Evolutionary conservation across 2,113 vertebrate species (phyloP).

Genomic region (Piaya cayana): DNA sequence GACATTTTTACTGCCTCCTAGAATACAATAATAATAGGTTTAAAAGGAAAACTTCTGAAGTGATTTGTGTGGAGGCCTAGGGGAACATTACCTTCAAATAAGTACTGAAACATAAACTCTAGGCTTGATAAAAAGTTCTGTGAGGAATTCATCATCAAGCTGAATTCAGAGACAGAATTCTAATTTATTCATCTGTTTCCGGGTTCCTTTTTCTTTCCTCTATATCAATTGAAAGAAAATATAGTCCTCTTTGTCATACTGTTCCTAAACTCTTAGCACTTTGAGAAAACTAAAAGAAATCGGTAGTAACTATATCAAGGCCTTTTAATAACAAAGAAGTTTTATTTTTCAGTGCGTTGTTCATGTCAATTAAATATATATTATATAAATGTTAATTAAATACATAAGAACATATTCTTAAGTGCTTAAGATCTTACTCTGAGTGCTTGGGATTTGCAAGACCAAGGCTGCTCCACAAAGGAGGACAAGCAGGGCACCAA

Average conservation of each 20-base stretch:
- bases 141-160: neutral
- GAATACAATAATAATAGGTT: conserved; percentile 9
- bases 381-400: neutral
- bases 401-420: neutral
- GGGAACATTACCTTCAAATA: neutral
- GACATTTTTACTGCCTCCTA: neutral
- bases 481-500: accelerated
- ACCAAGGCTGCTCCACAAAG: neutral
- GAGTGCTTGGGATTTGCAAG: neutral
- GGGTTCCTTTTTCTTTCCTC: neutral
- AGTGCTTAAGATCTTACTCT: neutral
- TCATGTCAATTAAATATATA: neutral
- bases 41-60: neutral
- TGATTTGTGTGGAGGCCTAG: neutral
- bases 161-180: neutral
- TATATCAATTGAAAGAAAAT: neutral
- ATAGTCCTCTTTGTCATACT: neutral
- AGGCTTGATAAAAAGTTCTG: neutral
- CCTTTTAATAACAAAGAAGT: neutral
- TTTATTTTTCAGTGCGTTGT: neutral
- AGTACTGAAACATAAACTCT: neutral
- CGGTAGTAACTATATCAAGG: neutral
- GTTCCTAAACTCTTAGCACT: neutral
- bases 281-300: neutral
- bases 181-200: neutral